Conservation (phyloP, 2,113 vertebrate genomes). For the Oreamnos americanus region DNA sequence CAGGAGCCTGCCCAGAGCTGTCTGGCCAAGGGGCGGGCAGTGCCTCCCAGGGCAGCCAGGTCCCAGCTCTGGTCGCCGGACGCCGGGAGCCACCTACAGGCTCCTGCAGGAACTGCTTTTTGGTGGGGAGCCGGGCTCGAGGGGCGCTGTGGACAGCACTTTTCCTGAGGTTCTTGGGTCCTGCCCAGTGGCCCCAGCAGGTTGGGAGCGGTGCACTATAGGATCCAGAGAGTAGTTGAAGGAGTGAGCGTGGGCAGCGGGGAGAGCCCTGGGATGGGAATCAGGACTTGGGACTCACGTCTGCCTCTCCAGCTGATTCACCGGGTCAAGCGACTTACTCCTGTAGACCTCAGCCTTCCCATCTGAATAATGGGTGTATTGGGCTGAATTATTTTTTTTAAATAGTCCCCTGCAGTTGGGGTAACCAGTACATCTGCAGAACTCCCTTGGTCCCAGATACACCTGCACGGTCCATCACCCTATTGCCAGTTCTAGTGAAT, state of each 20-base stretch:
- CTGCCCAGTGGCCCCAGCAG: background rate
- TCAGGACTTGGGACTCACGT: background rate
- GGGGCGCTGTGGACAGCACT: background rate
- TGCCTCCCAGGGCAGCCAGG: background rate
- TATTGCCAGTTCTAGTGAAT: background rate
- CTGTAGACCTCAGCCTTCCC: background rate
- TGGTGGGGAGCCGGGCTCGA: background rate
- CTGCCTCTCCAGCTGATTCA: background rate
- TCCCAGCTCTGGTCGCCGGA: background rate
- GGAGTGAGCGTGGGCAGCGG: background rate
- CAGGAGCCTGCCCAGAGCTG: background rate
- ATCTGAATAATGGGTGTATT: background rate
- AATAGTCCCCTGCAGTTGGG: background rate
- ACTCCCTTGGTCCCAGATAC: background rate
- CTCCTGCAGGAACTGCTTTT: background rate
- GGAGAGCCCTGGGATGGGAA: background rate
- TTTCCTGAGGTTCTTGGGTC: background rate
- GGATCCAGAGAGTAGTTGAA: background rate
- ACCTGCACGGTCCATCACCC: background rate
- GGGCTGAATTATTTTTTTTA: background rate
- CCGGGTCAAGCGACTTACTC: background rate
- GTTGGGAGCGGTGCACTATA: background rate
- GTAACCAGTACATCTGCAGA: background rate
- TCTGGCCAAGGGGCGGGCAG: background rate
- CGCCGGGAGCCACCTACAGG: conserved; percentile 73